Base-by-base conservation (phyloP, 1,140 invertebrate species). In the Aleiodes sp. region DNA sequence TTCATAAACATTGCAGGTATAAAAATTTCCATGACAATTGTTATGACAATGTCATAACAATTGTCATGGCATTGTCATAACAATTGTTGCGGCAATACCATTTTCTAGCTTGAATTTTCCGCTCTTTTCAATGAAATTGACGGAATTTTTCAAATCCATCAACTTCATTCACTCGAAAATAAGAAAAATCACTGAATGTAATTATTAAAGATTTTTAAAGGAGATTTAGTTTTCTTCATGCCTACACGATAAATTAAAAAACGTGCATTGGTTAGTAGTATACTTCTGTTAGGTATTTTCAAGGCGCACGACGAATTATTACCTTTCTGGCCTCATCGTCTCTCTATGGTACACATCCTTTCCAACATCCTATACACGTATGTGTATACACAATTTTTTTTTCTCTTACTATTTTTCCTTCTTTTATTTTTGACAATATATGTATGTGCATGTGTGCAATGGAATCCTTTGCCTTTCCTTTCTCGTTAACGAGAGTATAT, bases 401-500 rank as follows among this genome's bases (percentile, higher is more conserved):
- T 24, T 52, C 21, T 52, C 21, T 21, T 24, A 9, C 1, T 24
- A 16, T 52, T 52, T 52, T 43, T 52, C 26, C 10, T 52, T 8
- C 21, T 21, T 16, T 43, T 43, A 52, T 24, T 24, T 52, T 52
- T 16, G 16, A 52, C 46, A 52, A 52, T n/a, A n/a, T n/a, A n/a
- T n/a, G n/a, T n/a, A n/a, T 56, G 41, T 37, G 61, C 33, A 33
- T 59, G 59, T 57, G 31, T 68, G 46, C 46, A 52, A 52, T 52
- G 46, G 46, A 52, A 59, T 59, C 56, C 56, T 59, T 52, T 59
- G 56, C 56, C 56, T 59, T 59, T 31, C 56, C 28, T 59, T 59
- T 59, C 56, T 59, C 56, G 56, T 59, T 59, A 59, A 59, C 56
- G 56, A 59, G 56, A 59, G 56, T 59, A 59, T 59, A 59, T 28